Conservation (phyloP, 2,797 vertebrate species). For the Erithacus rubecula region DNA sequence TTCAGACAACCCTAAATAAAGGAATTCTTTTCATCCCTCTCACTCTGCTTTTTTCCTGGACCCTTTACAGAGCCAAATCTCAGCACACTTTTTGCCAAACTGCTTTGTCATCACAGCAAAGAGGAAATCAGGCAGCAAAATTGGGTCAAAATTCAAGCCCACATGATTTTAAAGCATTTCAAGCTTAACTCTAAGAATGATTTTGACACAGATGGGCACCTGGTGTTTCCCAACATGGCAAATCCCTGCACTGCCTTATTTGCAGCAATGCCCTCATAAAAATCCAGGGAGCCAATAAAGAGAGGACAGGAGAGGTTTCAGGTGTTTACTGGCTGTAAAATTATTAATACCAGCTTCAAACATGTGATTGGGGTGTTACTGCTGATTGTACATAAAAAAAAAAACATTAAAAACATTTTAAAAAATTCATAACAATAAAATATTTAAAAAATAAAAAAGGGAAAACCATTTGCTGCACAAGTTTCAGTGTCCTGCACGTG, state of each 20-base stretch:
- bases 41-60: not conserved
- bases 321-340: constrained; percentile 38
- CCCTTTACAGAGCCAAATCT: not conserved
- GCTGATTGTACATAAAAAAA: not conserved
- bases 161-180: not conserved
- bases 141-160: not conserved
- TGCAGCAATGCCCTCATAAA: not conserved
- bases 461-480: not conserved
- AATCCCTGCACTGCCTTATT: not conserved
- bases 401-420: not conserved
- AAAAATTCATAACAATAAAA: not conserved
- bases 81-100: not conserved
- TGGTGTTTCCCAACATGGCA: constrained; percentile 3
- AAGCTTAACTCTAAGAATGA: not conserved
- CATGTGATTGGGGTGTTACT: not conserved
- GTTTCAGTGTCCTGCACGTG: not conserved
- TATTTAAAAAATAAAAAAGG: not conserved
- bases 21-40: fast-evolving
- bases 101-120: not conserved
- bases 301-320: not conserved
- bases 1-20: not conserved
- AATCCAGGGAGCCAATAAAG: not conserved
- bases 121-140: not conserved
- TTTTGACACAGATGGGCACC: constrained; percentile 4
- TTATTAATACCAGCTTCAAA: constrained; percentile 22